Conservation (phyloP, 2,888 invertebrate genomes). For the Lasioglossum pauxillum region DNA sequence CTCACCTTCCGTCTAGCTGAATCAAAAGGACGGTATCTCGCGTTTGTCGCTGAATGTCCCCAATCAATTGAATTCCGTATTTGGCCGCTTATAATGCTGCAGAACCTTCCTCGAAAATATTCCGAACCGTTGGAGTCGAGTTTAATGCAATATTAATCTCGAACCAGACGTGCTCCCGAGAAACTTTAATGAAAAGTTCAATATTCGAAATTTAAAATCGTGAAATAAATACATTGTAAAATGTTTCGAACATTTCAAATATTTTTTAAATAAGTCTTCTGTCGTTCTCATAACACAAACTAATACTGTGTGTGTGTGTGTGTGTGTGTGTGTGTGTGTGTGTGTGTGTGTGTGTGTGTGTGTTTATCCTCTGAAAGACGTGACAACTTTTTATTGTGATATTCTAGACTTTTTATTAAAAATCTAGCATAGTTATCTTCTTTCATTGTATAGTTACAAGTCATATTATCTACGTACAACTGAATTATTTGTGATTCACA, state of each 20-base stretch:
- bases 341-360: neutral
- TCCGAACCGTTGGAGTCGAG: neutral
- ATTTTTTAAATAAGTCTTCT: neutral
- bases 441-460: neutral
- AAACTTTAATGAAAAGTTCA: neutral
- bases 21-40: conserved; percentile 66
- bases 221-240: neutral
- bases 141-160: neutral
- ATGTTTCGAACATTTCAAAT: neutral
- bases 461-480: neutral
- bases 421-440: neutral
- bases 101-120: neutral
- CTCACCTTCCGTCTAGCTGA: conserved; percentile 68
- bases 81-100: neutral
- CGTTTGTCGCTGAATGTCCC: conserved; percentile 24
- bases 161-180: neutral
- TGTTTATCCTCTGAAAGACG: neutral
- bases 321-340: neutral
- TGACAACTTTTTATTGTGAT: neutral
- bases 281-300: neutral
- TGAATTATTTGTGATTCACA: neutral
- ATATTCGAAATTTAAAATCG: neutral
- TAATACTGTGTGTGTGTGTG: neutral
- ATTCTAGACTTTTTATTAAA: neutral
- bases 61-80: conserved; percentile 7